phyloP scores from a whole-genome alignment of 2,888 invertebrate genomes.

The Heteropelma amictum region DNA sequence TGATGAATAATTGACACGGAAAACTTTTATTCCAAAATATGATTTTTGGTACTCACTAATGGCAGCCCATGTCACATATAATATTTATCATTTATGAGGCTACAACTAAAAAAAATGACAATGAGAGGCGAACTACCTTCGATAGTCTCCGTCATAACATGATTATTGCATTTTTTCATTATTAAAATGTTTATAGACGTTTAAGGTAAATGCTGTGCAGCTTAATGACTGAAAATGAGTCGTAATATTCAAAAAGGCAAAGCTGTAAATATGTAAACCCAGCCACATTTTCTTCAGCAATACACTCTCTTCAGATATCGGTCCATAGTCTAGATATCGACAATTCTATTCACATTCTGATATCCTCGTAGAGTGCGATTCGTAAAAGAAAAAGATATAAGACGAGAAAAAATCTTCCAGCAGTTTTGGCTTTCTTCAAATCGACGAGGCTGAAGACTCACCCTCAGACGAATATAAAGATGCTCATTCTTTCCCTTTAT shows the following conservation, averaged over 20 bases:
- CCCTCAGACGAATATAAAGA: constrained; percentile 45
- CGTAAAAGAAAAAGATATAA: background rate
- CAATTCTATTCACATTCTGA: constrained; percentile 14
- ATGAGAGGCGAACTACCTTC: background rate
- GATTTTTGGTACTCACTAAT: too few relatives aligned
- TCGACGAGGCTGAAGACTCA: constrained; percentile 11
- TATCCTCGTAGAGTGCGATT: constrained; percentile 5
- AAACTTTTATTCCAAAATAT: too few relatives aligned
- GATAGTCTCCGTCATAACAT: too few relatives aligned
- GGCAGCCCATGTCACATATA: too few relatives aligned
- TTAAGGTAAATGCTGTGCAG: background rate
- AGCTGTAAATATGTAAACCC: too few relatives aligned
- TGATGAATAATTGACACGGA: too few relatives aligned
- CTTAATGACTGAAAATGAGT: background rate
- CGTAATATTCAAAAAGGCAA: background rate
- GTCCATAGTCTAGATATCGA: constrained; percentile 41
- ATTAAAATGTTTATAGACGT: background rate
- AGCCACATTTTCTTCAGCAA: background rate
- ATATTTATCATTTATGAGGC: too few relatives aligned
- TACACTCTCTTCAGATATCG: constrained; percentile 17
- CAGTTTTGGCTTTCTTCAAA: background rate
- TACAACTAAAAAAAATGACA: too few relatives aligned
- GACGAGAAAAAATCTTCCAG: background rate
- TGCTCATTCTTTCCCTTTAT: constrained; percentile 25
- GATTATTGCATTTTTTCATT: background rate